These are phyloP conservation scores for Ara ararauna DNA, from an alignment of 2,797 vertebrate genomes.

Conservation along the genomic window DNA sequence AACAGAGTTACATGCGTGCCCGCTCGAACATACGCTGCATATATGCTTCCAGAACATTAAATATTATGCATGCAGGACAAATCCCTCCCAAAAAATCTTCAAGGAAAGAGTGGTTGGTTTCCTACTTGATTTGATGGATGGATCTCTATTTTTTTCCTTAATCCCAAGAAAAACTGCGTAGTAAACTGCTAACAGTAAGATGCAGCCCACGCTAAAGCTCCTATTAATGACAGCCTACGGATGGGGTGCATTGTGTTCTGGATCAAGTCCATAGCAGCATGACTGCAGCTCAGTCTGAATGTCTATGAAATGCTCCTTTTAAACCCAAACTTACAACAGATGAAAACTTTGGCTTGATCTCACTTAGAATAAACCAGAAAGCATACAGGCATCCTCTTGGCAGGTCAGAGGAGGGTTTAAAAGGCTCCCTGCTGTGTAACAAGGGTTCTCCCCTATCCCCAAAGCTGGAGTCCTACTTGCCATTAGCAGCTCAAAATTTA, in stretches of 20 bases:
- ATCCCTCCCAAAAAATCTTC: not conserved
- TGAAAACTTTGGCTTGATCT: not conserved
- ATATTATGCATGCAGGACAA: not conserved
- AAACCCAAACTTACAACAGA: not conserved
- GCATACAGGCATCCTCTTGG: not conserved
- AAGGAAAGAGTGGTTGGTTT: not conserved
- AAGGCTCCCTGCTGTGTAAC: not conserved
- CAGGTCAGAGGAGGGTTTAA: not conserved
- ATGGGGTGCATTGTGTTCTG: not conserved
- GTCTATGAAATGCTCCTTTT: not conserved
- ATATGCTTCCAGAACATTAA: not conserved
- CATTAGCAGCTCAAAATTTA: conserved; percentile 9
- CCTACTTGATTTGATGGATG: not conserved
- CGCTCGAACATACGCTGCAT: not conserved
- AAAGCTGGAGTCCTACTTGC: not conserved
- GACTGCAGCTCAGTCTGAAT: not conserved
- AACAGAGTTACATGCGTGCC: not conserved
- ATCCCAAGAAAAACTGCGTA: not conserved
- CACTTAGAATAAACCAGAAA: not conserved
- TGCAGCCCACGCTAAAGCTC: not conserved
- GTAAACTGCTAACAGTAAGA: not conserved
- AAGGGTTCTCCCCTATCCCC: not conserved
- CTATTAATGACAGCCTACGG: not conserved
- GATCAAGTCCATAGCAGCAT: not conserved
- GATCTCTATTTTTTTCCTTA: not conserved